Evolutionary conservation across 1,140 invertebrate genomes (phyloP), one percentile per base, ranked within the genome.

Genomic region (Philaenus spumarius): DNA sequence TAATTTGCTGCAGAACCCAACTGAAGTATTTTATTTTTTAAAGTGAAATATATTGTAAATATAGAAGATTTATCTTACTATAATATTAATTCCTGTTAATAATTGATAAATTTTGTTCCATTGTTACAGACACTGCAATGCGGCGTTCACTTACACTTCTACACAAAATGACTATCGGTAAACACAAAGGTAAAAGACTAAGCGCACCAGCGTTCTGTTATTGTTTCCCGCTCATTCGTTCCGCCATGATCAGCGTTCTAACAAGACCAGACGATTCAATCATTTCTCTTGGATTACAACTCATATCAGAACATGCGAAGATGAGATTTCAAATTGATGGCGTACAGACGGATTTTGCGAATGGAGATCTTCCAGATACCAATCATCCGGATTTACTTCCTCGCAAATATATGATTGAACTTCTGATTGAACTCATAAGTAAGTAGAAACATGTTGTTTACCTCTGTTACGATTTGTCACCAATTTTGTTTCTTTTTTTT

Each of bases 371-470:
- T 0, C 73, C 75, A 26, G 80, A 84, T 61, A 68, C 80, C 42
- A 78, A 81, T 51, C 81, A 90, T 74, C 92, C 93, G 0, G 74
- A 78, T 50, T 80, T 89, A 40, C 75, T 96, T 59, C 93, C 94
- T 2, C 77, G 86, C 43, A 80, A 82, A 65, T 82, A 90, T 58
- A 87, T 97, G 78, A 84, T 95, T 64, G 75, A 84, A 43, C 71
- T 93, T 15, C 75, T 95, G 9, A 81, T 95, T 35, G 79, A 91
- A 59, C 75, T 95, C 4, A 90, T 95, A 64, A 82, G 85, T 80
- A 69, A 78, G 75, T n/a, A n/a, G n/a, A n/a, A n/a, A n/a, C n/a
- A n/a, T n/a, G n/a, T n/a, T n/a, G n/a, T n/a, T n/a, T n/a, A n/a
- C n/a, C n/a, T n/a, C n/a, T n/a, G n/a, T n/a, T n/a, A n/a, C n/a